Evolutionary conservation across 2,797 vertebrate species (phyloP).

Genomic region (Loris lydekkerianus): DNA sequence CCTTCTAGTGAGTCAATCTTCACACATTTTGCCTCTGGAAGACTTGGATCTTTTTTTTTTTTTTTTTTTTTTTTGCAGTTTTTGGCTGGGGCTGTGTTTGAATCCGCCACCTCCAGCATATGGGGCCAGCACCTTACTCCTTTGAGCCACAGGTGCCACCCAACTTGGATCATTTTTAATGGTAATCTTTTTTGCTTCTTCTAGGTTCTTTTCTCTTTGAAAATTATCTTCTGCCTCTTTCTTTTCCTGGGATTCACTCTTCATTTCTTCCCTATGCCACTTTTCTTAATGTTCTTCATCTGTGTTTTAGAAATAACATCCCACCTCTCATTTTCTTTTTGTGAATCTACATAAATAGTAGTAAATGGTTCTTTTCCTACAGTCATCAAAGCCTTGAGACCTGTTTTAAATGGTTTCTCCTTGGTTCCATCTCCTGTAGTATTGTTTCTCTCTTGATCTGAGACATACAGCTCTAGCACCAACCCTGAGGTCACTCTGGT

Average conservation of each 20-base stretch:
- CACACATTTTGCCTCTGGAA: slow-evolving; percentile 91
- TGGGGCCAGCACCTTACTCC: too few species aligned
- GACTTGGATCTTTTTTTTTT: slow-evolving; percentile 89
- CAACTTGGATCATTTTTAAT: slow-evolving; percentile 91
- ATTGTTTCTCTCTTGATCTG: slow-evolving; percentile 94
- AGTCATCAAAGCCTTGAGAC: slow-evolving; percentile 91
- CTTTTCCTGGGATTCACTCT: slow-evolving; percentile 93
- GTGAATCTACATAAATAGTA: slow-evolving; percentile 95
- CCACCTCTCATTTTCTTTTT: slow-evolving; percentile 93
- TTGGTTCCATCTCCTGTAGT: slow-evolving; percentile 93
- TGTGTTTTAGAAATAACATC: slow-evolving; percentile 89
- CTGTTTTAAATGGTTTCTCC: slow-evolving; percentile 96
- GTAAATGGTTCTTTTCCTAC: slow-evolving; percentile 95
- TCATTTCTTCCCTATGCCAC: slow-evolving; percentile 93
- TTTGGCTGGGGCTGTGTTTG: too few species aligned
- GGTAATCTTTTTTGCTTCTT: slow-evolving; percentile 95
- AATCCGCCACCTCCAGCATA: too few species aligned
- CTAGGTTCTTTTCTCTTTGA: slow-evolving; percentile 97
- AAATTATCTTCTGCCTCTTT: slow-evolving; percentile 95
- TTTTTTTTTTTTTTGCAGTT: too few species aligned
- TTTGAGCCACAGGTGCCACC: too few species aligned
- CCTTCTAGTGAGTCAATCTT: slow-evolving; percentile 92
- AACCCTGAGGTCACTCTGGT: too few species aligned
- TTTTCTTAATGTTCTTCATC: slow-evolving; percentile 96
- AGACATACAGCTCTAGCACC: slow-evolving; percentile 93